Conservation (phyloP, 2,888 invertebrate species). For the Agrilus mali region DNA sequence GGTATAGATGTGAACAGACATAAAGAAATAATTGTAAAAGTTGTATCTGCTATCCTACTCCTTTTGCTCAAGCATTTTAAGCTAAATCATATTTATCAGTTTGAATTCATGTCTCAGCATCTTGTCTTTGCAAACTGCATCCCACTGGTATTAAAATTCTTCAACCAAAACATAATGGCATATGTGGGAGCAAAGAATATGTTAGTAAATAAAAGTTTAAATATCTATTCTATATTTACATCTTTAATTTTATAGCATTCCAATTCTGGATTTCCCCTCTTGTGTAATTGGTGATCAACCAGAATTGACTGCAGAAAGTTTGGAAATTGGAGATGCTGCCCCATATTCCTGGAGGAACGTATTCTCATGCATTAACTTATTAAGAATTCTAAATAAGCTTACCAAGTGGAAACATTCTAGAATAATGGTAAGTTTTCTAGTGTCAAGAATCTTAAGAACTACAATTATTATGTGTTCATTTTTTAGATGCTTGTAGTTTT, state of each 20-base stretch:
- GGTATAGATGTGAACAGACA: conserved; percentile 97
- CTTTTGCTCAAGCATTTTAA: conserved; percentile 95
- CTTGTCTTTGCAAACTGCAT: conserved; percentile 98
- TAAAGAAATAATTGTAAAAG: conserved; percentile 97
- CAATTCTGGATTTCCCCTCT: conserved; percentile 87
- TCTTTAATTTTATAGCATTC: conserved; percentile 47
- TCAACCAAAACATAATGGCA: conserved; percentile 93
- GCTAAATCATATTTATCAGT: conserved; percentile 94
- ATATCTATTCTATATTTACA: conserved; percentile 8
- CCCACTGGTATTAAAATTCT: conserved; percentile 93
- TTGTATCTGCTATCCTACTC: conserved; percentile 80
- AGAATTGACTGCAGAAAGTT: conserved; percentile 81
- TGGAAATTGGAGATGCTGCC: conserved; percentile 74
- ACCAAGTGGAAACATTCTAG: conserved; percentile 99
- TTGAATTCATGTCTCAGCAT: conserved; percentile 98
- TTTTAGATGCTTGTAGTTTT: conserved; percentile 90
- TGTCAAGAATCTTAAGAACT: background rate
- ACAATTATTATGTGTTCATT: conserved; percentile 2
- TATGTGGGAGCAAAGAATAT: conserved; percentile 91
- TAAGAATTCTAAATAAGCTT: conserved; percentile 92
- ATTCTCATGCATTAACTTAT: conserved; percentile 92
- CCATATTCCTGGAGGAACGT: conserved; percentile 96
- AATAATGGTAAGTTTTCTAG: conserved; percentile 53
- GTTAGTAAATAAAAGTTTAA: conserved; percentile 32
- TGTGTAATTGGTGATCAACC: conserved; percentile 93